Percentiles rank a stretch among this genome's conserved stretches.
Evolutionary conservation across 2,113 vertebrate genomes (phyloP).

Genomic region (Rhabdomys dilectus): DNA sequence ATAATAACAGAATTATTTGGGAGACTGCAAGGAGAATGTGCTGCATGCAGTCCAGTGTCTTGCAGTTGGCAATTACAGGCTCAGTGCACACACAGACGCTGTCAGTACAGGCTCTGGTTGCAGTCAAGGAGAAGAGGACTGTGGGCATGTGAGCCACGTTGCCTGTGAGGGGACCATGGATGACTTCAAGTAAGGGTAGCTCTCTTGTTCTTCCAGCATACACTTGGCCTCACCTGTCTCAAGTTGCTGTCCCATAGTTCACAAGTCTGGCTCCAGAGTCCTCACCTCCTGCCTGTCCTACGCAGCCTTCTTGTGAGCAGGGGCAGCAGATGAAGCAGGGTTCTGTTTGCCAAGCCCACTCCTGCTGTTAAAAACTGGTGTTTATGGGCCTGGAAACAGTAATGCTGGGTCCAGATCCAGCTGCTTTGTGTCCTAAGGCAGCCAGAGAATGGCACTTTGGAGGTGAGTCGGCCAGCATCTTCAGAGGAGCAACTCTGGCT

Average conservation of each 20-base stretch:
- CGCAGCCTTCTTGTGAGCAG: background rate
- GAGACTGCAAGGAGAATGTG: background rate
- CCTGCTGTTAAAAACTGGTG: background rate
- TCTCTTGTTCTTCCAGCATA: background rate
- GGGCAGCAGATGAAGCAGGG: too few relatives aligned
- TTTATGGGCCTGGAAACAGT: background rate
- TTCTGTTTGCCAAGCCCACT: background rate
- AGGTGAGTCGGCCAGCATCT: fast-evolving
- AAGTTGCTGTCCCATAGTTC: background rate
- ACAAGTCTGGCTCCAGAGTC: background rate
- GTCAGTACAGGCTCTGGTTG: background rate
- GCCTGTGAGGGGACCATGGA: background rate
- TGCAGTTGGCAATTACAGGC: background rate
- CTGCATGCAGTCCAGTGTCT: background rate
- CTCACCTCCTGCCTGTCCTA: background rate
- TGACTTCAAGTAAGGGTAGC: background rate
- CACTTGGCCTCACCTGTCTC: background rate
- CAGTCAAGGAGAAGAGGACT: background rate
- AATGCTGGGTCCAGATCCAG: background rate
- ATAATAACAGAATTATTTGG: background rate
- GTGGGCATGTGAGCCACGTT: background rate
- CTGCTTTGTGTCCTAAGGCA: background rate
- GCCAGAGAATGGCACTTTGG: background rate
- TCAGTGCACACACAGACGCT: fast-evolving
- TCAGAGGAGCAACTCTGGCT: background rate